Evolutionary conservation across 2,888 invertebrate genomes (phyloP).

Genomic region (Odontomyia ornata): DNA sequence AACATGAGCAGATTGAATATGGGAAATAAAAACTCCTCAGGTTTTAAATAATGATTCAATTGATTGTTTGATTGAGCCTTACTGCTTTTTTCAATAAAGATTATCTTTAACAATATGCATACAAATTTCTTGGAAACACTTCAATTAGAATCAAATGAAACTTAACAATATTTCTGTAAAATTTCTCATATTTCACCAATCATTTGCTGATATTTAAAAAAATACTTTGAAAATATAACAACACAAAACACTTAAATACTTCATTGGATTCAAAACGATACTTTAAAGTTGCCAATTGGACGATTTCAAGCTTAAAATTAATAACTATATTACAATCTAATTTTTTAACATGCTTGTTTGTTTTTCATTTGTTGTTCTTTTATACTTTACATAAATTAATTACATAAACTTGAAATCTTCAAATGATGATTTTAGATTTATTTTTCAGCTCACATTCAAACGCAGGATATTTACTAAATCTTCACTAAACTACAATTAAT

Average conservation of each 20-base stretch:
- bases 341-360: neutral
- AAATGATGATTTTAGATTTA: too few species aligned
- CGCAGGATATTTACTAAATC: too few species aligned
- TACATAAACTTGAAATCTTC: neutral
- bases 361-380: neutral
- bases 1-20: too few species aligned
- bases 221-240: neutral
- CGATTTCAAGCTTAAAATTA: slow-evolving; percentile 38
- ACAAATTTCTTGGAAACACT: neutral
- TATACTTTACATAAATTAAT: slow-evolving; percentile 30
- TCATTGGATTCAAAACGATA: neutral
- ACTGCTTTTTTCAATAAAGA: too few species aligned
- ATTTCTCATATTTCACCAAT: neutral
- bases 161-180: neutral
- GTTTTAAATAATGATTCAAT: too few species aligned
- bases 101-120: slow-evolving; percentile 16
- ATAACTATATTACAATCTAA: neutral
- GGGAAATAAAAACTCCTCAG: too few species aligned
- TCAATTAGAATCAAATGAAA: neutral
- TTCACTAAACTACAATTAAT: too few species aligned
- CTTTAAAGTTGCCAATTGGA: slow-evolving; percentile 38
- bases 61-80: too few species aligned
- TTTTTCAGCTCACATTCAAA: too few species aligned
- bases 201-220: neutral
- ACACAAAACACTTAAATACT: neutral